Base-by-base conservation (phyloP, 1,140 invertebrate species). In the Trigoniulus corallinus region DNA sequence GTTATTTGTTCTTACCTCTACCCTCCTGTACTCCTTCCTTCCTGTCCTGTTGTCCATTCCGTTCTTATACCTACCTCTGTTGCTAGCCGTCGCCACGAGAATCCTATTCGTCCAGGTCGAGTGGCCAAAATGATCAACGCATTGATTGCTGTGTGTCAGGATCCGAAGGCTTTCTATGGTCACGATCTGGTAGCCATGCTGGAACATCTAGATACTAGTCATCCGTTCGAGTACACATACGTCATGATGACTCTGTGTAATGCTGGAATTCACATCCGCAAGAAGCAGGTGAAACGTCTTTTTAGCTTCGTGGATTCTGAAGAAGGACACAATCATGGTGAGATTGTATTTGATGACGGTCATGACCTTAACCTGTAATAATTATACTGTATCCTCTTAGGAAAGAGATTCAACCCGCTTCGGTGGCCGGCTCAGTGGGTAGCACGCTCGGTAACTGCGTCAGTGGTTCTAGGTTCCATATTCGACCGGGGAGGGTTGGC, bases 161-260 rank as follows among this genome's bases (percentile, higher is more conserved):
- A 88, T 61, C 83, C 84, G 0, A 73, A 81, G 56, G 76, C 82
- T 53, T 87, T 87, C 63, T 77, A 87, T 62, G 81, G 81, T 1
- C 81, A 85, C 55, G 84, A 88, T 62, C 20, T 47, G 23, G 46
- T 47, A 7, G 46, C 23, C 23, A 47, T 47, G 23, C 7, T 47
- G 23, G 4, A 47, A 12, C 23, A 34, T 18, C 21, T 47, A 24
- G 46, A 47, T 12, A 47, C 21, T 25, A 12, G 21, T 40, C 46
- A 47, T 22, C 21, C 46, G n/a, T 47, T 47, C 22, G 46, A 47
- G 22, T 47, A 25, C 22, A 23, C 12, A 10, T 47, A 26, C 15
- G 46, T 47, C 46, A 47, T 23, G 21, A 12, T 26, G 10, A 22
- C 46, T 4, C 20, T 47, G 15, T 47, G 46, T 24, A 47, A 47